A percentile compares a stretch with the other conserved stretches of the same genome.
phyloP scores from a whole-genome alignment of 53 echinoderm and acorn worm genomes.

The Holothuria leucospilota region DNA sequence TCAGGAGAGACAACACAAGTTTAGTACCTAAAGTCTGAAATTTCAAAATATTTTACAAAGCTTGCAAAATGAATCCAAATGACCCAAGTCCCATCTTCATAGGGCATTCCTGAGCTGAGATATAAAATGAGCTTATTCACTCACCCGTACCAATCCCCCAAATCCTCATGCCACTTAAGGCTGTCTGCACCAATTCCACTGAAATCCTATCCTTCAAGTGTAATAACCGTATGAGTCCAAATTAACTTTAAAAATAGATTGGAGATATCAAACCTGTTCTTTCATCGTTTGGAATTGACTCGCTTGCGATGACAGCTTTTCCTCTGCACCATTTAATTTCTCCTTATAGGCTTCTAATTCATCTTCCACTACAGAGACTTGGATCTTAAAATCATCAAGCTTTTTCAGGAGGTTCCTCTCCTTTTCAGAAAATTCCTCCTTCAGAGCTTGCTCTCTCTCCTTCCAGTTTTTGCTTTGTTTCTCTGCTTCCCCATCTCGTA shows the following conservation, averaged over 20 bases:
- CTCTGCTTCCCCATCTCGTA: slow-evolving; percentile 72
- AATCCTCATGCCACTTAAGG: too few species aligned
- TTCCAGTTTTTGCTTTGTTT: slow-evolving; percentile 74
- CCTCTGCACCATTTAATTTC: slow-evolving; percentile 68
- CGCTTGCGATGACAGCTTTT: slow-evolving; percentile 43
- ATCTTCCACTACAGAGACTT: slow-evolving; percentile 85
- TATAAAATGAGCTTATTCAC: too few species aligned
- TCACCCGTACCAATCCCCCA: too few species aligned
- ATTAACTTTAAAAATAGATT: background rate
- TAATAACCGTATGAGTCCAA: too few species aligned
- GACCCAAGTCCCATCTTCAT: too few species aligned
- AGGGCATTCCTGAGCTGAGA: too few species aligned
- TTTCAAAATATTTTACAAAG: too few species aligned
- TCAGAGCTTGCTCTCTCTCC: slow-evolving; percentile 77
- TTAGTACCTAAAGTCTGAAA: too few species aligned
- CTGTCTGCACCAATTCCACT: too few species aligned
- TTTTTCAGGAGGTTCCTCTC: slow-evolving; percentile 74
- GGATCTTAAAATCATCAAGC: slow-evolving; percentile 76
- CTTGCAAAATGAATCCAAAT: too few species aligned
- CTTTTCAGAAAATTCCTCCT: slow-evolving; percentile 77
- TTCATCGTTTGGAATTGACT: background rate
- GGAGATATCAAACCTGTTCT: slow-evolving; percentile 15
- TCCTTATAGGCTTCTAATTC: slow-evolving; percentile 77
- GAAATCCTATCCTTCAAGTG: too few species aligned
- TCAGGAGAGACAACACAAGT: too few species aligned